phyloP scores from a whole-genome alignment of 2,888 invertebrate species.

The Bembecia ichneumoniformis region DNA sequence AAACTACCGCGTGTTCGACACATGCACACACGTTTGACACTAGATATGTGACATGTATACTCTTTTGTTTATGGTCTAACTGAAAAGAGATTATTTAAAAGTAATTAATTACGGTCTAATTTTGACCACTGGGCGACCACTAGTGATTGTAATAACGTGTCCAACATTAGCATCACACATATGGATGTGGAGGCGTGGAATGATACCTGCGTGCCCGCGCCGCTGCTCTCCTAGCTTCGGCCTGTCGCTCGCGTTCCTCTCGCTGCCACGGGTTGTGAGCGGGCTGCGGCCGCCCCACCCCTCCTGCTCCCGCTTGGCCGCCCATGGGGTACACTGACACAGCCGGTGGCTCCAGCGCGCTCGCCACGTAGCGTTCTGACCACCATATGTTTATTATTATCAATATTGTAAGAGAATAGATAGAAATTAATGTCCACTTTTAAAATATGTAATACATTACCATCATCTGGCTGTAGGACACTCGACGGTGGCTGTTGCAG shows the following conservation, averaged over 20 bases:
- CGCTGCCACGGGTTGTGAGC: conserved; percentile 91
- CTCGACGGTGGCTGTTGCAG: conserved; percentile 8
- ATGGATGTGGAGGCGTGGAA: neutral
- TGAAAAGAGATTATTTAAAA: too few species aligned
- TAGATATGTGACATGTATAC: too few species aligned
- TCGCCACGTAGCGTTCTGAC: conserved; percentile 76
- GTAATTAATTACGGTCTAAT: too few species aligned
- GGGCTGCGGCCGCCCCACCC: conserved; percentile 19
- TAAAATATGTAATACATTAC: conserved; percentile 17
- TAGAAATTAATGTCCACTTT: too few species aligned
- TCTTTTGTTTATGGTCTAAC: too few species aligned
- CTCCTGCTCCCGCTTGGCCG: conserved; percentile 27
- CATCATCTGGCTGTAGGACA: conserved; percentile 16
- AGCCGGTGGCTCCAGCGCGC: conserved; percentile 80
- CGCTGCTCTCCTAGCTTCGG: conserved; percentile 36
- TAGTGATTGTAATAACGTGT: too few species aligned
- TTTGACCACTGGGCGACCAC: too few species aligned
- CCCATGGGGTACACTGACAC: conserved; percentile 77
- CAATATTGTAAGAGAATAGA: too few species aligned
- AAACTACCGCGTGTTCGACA: too few species aligned
- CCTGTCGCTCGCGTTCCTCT: conserved; percentile 88
- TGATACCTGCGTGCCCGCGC: conserved; percentile 2
- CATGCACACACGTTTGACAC: too few species aligned
- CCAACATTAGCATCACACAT: too few species aligned
- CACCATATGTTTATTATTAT: too few species aligned